These are phyloP conservation scores for Xiphias gladius DNA, from an alignment of 2,113 vertebrate species.

Conservation along the genomic window DNA sequence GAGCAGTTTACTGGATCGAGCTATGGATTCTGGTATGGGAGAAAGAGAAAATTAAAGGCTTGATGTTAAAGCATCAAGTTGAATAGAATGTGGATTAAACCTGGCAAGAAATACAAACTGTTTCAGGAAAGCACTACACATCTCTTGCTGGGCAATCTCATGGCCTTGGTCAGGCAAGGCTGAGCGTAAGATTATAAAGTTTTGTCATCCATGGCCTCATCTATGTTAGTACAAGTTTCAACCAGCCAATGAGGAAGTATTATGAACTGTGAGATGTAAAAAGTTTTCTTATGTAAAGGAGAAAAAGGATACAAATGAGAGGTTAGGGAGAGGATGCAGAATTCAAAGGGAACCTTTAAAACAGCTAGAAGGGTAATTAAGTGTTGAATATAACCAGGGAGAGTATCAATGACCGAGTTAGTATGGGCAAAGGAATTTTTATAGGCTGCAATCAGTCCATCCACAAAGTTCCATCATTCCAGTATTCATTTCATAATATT, in stretches of 20 bases:
- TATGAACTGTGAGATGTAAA: constrained; percentile 30
- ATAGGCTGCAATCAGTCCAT: constrained; percentile 33
- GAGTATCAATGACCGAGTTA: constrained; percentile 41
- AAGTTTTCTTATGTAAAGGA: neutral
- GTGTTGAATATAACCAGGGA: constrained; percentile 24
- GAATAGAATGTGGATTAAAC: constrained; percentile 26
- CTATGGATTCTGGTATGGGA: constrained; percentile 89
- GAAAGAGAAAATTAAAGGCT: constrained; percentile 14
- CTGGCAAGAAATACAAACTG: constrained; percentile 2
- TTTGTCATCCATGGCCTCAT: constrained; percentile 31
- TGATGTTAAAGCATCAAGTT: constrained; percentile 11
- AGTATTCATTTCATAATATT: neutral
- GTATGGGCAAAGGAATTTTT: constrained; percentile 25
- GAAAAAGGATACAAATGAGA: constrained; percentile 39
- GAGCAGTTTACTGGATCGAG: constrained; percentile 95
- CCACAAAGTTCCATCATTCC: constrained; percentile 45
- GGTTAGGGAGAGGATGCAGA: constrained; percentile 60
- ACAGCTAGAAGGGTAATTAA: constrained; percentile 12
- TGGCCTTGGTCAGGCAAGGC: constrained; percentile 38
- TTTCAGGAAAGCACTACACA: constrained; percentile 22
- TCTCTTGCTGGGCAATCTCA: constrained; percentile 40
- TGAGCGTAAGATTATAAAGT: constrained; percentile 13
- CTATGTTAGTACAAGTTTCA: constrained; percentile 62
- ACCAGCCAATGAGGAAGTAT: constrained; percentile 30
- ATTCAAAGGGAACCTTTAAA: constrained; percentile 28